A percentile compares a stretch with the other conserved stretches of the same genome.
Conservation (phyloP, 2,888 invertebrate species). For the Fragum whitleyi region DNA sequence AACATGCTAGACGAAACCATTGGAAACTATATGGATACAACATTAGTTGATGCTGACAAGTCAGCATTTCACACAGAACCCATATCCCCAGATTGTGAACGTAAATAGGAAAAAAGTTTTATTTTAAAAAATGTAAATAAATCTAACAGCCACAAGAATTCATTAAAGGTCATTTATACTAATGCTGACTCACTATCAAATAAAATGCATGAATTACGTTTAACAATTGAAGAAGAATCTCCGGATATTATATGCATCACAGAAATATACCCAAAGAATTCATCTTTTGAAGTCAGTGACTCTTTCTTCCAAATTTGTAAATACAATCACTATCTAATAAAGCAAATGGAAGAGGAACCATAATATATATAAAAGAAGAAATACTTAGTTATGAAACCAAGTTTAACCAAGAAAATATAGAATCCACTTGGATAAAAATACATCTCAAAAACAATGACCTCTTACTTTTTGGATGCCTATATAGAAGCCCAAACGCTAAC, state of each 20-base stretch:
- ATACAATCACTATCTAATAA: neutral
- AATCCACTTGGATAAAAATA: neutral
- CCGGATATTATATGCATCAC: neutral
- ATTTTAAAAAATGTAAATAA: too few relatives aligned
- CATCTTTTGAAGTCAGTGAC: neutral
- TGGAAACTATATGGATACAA: neutral
- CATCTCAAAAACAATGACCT: neutral
- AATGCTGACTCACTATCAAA: too few relatives aligned
- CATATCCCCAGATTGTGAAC: neutral
- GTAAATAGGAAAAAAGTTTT: neutral
- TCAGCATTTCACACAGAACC: neutral
- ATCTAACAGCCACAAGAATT: neutral
- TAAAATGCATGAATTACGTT: too few relatives aligned
- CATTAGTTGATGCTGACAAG: neutral
- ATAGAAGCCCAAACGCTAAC: neutral
- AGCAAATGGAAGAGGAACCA: slow-evolving; percentile 1
- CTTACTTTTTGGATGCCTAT: neutral
- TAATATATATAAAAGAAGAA: neutral
- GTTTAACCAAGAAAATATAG: neutral
- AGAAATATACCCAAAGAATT: neutral
- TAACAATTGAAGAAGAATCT: neutral
- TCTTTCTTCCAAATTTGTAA: neutral
- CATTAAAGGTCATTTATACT: neutral
- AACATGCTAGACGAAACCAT: neutral
- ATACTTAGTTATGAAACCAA: neutral